Conservation (phyloP, 2,113 vertebrate species). For the Hipposideros armiger region DNA sequence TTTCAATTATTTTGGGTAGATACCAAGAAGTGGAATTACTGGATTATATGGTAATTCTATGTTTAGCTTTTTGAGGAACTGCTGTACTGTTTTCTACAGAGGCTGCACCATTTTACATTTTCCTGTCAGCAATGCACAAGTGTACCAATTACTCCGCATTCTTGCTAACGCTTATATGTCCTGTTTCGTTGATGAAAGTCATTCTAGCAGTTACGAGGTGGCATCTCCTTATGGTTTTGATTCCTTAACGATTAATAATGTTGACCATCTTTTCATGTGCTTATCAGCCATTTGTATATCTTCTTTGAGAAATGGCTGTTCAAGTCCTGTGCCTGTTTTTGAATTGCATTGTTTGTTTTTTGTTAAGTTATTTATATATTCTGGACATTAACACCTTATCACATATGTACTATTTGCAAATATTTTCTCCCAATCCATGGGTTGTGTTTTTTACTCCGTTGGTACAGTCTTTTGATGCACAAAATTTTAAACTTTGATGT, state of each 20-base stretch:
- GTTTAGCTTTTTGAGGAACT: neutral
- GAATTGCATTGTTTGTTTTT: neutral
- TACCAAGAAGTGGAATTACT: neutral
- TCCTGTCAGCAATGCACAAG: neutral
- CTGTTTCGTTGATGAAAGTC: neutral
- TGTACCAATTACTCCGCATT: neutral
- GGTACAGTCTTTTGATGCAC: neutral
- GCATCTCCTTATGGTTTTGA: neutral
- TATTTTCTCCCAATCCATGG: neutral
- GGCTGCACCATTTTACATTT: neutral
- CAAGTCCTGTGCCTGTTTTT: neutral
- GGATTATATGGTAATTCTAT: neutral
- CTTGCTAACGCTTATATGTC: neutral
- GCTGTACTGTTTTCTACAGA: neutral
- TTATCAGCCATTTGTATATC: neutral
- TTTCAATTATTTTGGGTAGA: neutral
- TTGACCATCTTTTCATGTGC: neutral
- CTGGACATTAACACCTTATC: neutral
- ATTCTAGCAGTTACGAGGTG: neutral
- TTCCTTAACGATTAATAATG: neutral
- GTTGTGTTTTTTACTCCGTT: neutral
- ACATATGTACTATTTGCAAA: neutral
- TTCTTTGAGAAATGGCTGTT: neutral
- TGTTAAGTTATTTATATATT: neutral
- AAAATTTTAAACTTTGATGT: neutral